Base-by-base conservation (phyloP, 2,888 invertebrate species). In the Synergus umbraculus region DNA sequence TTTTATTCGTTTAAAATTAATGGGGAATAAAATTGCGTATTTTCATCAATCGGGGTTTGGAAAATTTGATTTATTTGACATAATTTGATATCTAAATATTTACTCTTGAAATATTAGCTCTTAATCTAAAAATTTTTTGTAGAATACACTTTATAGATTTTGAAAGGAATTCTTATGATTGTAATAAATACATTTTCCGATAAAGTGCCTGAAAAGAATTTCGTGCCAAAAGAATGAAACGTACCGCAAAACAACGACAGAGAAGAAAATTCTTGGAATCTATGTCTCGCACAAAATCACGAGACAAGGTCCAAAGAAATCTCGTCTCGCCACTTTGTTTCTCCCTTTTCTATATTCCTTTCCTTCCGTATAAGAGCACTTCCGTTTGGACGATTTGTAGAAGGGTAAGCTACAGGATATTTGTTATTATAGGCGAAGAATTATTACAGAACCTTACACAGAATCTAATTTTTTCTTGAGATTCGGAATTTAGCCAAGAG, bases 301-400 rank as follows among this genome's bases (percentile, higher is more conserved):
- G 67, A 15, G 46, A 69, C 67, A 69, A 69, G 29, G 67, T 69
- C 46, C 44, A 69, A 69, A 29, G 46, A 29, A 69, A 69, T 29
- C 46, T 69, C 13, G 46, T 69, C 29, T 49, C 13, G 67, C 22
- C 15, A 67, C 44, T 67, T 65, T 44, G 66, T 67, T 41, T 67
- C 5, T 67, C 15, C 22, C 43, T 66, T 67, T 67, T 67, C 66
- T 18, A 41, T 67, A 18, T 67, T n/a, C 44, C 12, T 13, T 49
- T 15, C 46, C 29, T 69, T 49, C 29, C 44, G 4, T 22, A 29
- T 29, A 46, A 69, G 46, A 46, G 7, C 10, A 49, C 29, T 69
- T 69, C 46, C 46, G 22, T 67, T 67, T 44, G 15, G 46, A 67
- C 5, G 44, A 67, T 67, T 67, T 67, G 7, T 44, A 13, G 44